Conservation (phyloP, 2,113 vertebrate genomes). For the Meleagris gallopavo region DNA sequence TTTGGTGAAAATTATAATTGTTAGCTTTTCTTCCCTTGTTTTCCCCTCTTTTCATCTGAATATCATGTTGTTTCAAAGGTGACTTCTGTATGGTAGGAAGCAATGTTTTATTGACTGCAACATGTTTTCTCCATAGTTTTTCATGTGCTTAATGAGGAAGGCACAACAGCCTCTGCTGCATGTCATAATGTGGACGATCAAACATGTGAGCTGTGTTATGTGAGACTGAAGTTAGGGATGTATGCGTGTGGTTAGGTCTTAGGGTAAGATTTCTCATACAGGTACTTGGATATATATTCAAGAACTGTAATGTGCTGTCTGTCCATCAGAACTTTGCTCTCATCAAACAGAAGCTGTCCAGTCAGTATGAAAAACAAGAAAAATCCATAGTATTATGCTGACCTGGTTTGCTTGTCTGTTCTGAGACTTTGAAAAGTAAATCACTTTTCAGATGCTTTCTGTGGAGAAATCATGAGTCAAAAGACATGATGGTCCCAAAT, state of each 20-base stretch:
- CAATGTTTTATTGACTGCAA: background rate
- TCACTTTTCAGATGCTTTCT: background rate
- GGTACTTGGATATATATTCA: background rate
- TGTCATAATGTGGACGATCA: background rate
- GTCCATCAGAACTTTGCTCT: background rate
- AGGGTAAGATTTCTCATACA: background rate
- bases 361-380: background rate
- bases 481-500: background rate
- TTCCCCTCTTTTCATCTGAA: background rate
- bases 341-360: background rate
- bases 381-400: background rate
- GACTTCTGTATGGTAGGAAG: background rate
- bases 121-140: background rate
- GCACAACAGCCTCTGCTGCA: background rate
- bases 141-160: background rate
- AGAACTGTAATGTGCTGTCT: background rate
- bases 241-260: background rate
- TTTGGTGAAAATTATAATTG: background rate
- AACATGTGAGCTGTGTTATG: too few relatives aligned
- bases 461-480: background rate
- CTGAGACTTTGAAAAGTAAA: background rate
- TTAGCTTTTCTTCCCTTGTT: background rate
- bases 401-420: background rate
- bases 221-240: background rate
- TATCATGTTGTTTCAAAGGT: background rate